Conservation (phyloP, 2,888 invertebrate genomes). For the Choristoneura rosaceana region DNA sequence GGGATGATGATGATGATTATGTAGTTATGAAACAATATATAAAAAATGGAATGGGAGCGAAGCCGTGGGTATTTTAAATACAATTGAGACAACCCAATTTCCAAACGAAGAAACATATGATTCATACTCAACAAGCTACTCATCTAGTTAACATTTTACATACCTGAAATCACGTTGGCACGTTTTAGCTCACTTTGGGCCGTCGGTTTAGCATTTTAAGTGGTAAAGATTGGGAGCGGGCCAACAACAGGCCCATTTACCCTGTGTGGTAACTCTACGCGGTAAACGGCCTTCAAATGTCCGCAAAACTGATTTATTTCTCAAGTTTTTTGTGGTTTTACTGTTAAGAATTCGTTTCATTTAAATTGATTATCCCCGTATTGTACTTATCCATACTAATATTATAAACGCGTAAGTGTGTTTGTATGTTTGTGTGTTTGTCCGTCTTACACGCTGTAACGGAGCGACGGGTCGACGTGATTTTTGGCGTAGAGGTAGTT, state of each 20-base stretch:
- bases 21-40: too few relatives aligned
- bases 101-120: too few relatives aligned
- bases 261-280: conserved; percentile 13
- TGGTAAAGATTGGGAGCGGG: conserved; percentile 23
- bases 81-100: background rate
- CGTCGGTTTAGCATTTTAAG: conserved; percentile 30
- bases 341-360: background rate
- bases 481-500: too few relatives aligned
- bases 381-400: too few relatives aligned
- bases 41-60: too few relatives aligned
- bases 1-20: too few relatives aligned
- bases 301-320: conserved; percentile 9
- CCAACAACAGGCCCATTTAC: conserved; percentile 20
- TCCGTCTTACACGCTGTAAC: too few relatives aligned
- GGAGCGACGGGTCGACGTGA: too few relatives aligned
- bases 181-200: conserved; percentile 7
- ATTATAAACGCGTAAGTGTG: too few relatives aligned
- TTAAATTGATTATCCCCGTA: background rate
- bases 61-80: too few relatives aligned
- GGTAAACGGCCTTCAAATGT: conserved; percentile 22
- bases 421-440: too few relatives aligned
- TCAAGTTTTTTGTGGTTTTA: background rate
- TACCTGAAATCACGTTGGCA: conserved; percentile 21
- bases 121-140: too few relatives aligned
- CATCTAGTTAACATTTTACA: background rate